These are phyloP conservation scores for Epizoanthus scotinus DNA, from an alignment of 92 coral and sea anemone species.

Conservation along the genomic window DNA sequence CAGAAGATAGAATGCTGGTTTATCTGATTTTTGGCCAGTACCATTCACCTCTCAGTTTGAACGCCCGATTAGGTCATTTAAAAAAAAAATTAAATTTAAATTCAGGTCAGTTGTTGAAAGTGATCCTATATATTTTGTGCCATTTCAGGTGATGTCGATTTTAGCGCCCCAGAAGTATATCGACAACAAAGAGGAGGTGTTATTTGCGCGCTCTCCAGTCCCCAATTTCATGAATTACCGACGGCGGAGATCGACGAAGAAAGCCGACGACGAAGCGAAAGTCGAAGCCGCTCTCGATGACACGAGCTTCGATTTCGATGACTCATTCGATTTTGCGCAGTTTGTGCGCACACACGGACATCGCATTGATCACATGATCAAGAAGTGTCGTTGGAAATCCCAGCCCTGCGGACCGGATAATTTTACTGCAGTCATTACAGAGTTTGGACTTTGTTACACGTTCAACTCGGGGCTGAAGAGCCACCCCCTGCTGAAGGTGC, in stretches of 20 bases:
- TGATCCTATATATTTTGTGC: background rate
- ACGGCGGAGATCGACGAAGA: conserved; percentile 61
- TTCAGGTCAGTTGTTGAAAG: too few species aligned
- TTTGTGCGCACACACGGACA: conserved; percentile 98
- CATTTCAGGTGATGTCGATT: conserved; percentile 89
- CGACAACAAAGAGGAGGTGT: conserved; percentile 90
- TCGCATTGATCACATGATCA: conserved; percentile 99
- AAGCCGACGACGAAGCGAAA: conserved; percentile 72
- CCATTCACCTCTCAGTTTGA: too few species aligned
- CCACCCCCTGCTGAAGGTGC: conserved; percentile 86
- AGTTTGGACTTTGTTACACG: conserved; percentile 95
- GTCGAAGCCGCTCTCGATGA: conserved; percentile 82
- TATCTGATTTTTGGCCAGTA: too few species aligned
- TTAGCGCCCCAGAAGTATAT: conserved; percentile 95
- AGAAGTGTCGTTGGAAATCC: conserved; percentile 95
- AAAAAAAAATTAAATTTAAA: too few species aligned
- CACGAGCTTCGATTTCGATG: conserved; percentile 78
- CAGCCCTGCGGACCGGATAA: conserved; percentile 98
- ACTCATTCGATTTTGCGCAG: conserved; percentile 90
- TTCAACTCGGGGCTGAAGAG: conserved; percentile 87
- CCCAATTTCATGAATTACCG: conserved; percentile 91
- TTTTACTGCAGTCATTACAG: conserved; percentile 96
- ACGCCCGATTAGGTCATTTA: too few species aligned
- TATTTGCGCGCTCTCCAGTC: conserved; percentile 93
- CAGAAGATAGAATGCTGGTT: too few species aligned